Conservation (phyloP, 2,888 invertebrate species). For the Stenurella melanura region DNA sequence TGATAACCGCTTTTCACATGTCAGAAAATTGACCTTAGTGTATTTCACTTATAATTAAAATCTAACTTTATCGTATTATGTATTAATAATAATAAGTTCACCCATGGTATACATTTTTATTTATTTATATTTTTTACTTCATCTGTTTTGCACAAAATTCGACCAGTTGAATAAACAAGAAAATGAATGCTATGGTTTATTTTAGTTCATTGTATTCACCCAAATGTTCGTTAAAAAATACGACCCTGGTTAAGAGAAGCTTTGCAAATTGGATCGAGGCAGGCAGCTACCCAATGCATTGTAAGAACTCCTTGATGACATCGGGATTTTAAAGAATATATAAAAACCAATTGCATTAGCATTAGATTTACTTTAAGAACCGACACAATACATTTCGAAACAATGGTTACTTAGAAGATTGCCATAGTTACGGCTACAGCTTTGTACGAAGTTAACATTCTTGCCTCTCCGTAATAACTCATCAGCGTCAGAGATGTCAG, state of each 20-base stretch:
- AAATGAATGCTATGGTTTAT: constrained; percentile 16
- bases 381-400: constrained; percentile 66
- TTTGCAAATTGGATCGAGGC: constrained; percentile 42
- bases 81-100: no score
- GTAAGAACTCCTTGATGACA: constrained; percentile 48
- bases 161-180: background rate
- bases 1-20: no score
- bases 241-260: constrained; percentile 39
- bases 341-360: constrained; percentile 70
- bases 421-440: constrained; percentile 57
- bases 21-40: no score
- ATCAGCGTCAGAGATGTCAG: constrained; percentile 70
- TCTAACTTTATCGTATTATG: no score
- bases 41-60: no score
- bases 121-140: background rate
- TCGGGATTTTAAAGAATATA: constrained; percentile 60
- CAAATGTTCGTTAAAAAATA: constrained; percentile 43
- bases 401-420: constrained; percentile 69
- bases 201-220: constrained; percentile 22
- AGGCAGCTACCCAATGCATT: constrained; percentile 31
- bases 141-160: background rate
- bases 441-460: constrained; percentile 65
- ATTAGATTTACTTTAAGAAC: constrained; percentile 66
- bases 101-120: no score
- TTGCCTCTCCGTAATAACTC: constrained; percentile 68